phyloP scores from a whole-genome alignment of 1,140 invertebrate species.

The Pogonomyrmex californicus region DNA sequence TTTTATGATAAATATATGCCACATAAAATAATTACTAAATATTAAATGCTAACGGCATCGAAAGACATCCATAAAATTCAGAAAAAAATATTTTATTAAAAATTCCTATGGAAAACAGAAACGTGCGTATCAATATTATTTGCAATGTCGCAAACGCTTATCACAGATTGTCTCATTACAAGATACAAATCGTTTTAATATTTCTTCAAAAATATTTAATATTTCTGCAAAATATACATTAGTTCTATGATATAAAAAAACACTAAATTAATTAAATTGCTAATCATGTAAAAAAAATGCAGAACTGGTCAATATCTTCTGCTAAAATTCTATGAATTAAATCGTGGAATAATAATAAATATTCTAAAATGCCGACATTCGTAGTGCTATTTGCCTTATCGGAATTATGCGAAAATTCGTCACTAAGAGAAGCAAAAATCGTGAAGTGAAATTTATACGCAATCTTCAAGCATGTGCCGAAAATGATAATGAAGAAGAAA shows the following conservation, averaged over 20 bases:
- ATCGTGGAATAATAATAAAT: conserved; percentile 1
- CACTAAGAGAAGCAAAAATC: conserved; percentile 50
- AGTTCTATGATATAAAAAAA: neutral
- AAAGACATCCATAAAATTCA: conserved; percentile 1
- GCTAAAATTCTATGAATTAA: conserved; percentile 19
- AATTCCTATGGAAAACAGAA: conserved; percentile 8
- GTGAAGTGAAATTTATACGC: conserved; percentile 60
- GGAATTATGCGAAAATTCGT: conserved; percentile 30
- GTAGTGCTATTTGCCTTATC: conserved; percentile 4
- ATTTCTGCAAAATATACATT: neutral
- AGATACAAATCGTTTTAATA: neutral
- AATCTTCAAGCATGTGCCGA: conserved; percentile 78
- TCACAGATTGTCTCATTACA: conserved; percentile 27
- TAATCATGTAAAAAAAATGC: neutral
- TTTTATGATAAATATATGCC: conserved; percentile 8
- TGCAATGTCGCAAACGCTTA: conserved; percentile 37
- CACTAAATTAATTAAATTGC: conserved; percentile 42
- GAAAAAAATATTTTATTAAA: neutral
- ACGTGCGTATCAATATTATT: conserved; percentile 28
- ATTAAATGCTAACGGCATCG: neutral
- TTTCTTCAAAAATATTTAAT: neutral
- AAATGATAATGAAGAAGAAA: conserved; percentile 66
- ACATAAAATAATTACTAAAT: conserved; percentile 31
- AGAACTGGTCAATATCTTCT: neutral
- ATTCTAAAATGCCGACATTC: neutral